These are phyloP conservation scores for Papilio dardanus DNA, from an alignment of 1,140 invertebrate species.

Conservation along the genomic window DNA sequence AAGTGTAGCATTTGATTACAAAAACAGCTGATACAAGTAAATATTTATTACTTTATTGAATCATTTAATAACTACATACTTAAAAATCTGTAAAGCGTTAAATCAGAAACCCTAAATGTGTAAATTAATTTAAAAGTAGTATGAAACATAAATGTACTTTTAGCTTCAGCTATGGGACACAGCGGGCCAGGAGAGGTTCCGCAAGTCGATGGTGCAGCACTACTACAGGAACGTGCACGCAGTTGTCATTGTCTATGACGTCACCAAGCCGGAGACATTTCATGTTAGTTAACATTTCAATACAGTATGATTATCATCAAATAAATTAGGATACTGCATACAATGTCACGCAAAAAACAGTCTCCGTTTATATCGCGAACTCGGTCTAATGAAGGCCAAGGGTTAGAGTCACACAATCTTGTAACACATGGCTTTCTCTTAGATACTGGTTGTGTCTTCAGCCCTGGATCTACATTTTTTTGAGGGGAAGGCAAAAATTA, in stretches of 20 bases:
- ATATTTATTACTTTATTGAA: neutral
- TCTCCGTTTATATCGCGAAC: too few relatives aligned
- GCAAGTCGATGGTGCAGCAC: conserved; percentile 92
- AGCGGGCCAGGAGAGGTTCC: conserved; percentile 92
- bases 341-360: too few relatives aligned
- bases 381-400: too few relatives aligned
- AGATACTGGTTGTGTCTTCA: too few relatives aligned
- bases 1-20: neutral
- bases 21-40: neutral
- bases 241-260: conserved; percentile 96
- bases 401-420: too few relatives aligned
- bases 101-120: too few relatives aligned
- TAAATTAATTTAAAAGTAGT: too few relatives aligned
- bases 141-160: conserved; percentile 28
- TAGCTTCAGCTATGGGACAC: conserved; percentile 95
- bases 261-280: conserved; percentile 90
- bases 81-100: too few relatives aligned
- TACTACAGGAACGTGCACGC: conserved; percentile 93
- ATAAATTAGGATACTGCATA: too few relatives aligned
- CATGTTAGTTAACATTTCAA: conserved; percentile 72
- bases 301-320: neutral
- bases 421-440: too few relatives aligned
- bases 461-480: too few relatives aligned
- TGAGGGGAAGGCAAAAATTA: too few relatives aligned
- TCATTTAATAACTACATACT: neutral